Evolutionary conservation across 2,797 vertebrate species (phyloP).

Genomic region (Spheniscus humboldti): DNA sequence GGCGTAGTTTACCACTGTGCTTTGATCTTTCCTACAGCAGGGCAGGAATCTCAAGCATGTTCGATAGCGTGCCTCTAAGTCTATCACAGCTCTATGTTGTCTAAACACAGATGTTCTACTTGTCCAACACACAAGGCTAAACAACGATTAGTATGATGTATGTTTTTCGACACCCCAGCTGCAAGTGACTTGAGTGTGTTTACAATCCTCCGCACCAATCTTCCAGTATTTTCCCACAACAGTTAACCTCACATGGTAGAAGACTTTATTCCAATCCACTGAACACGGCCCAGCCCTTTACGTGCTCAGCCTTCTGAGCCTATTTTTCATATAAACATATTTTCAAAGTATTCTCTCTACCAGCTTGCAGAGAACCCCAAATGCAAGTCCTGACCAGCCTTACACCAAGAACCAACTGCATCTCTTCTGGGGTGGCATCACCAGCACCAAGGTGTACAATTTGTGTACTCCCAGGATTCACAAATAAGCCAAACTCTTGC

Average conservation of each 20-base stretch:
- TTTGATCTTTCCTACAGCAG: too few relatives aligned
- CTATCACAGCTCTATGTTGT: too few relatives aligned
- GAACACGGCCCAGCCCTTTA: neutral
- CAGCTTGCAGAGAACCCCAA: neutral
- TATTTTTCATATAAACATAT: neutral
- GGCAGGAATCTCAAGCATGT: too few relatives aligned
- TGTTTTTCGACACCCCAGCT: too few relatives aligned
- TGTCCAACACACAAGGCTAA: too few relatives aligned
- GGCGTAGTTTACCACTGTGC: too few relatives aligned
- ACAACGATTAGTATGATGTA: too few relatives aligned
- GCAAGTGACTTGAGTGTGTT: too few relatives aligned
- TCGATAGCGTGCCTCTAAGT: too few relatives aligned
- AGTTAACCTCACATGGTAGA: neutral
- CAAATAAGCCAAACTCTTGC: neutral
- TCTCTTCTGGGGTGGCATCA: neutral
- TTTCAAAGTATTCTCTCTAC: neutral
- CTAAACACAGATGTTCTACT: too few relatives aligned
- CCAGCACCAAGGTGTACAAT: neutral
- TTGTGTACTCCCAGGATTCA: neutral
- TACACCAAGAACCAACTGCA: neutral
- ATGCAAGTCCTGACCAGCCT: neutral
- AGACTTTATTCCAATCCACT: neutral
- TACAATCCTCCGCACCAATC: too few relatives aligned
- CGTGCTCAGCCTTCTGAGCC: neutral
- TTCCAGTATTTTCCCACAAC: neutral